Evolutionary conservation across 1,140 invertebrate species (phyloP).

Genomic region (Neodiprion lecontei): DNA sequence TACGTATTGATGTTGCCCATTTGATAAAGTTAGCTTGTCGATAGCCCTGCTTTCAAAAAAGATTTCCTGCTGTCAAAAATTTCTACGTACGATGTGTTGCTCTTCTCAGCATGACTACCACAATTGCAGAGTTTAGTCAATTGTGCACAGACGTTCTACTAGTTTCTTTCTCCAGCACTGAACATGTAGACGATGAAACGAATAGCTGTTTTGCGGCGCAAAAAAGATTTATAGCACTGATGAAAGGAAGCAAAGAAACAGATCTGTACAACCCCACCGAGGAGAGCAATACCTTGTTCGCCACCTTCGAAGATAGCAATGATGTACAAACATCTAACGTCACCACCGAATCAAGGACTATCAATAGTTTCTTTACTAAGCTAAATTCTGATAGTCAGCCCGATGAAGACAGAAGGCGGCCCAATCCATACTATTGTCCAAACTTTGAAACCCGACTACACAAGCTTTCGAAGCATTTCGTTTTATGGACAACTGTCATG

Average conservation of each 20-base stretch:
- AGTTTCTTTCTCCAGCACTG: slow-evolving; percentile 6
- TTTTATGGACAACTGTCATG: slow-evolving; percentile 20
- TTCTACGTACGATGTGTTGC: slow-evolving; percentile 17
- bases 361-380: not conserved
- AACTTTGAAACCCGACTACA: slow-evolving; percentile 9
- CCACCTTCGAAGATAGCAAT: not conserved
- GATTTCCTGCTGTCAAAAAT: not conserved
- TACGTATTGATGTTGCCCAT: slow-evolving; percentile 20
- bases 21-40: slow-evolving; percentile 13
- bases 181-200: not conserved
- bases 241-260: slow-evolving; percentile 7
- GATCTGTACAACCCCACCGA: not conserved
- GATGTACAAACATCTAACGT: not conserved
- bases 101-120: slow-evolving; percentile 8
- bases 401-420: not conserved
- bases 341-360: not conserved
- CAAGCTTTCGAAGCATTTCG: slow-evolving; percentile 21
- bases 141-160: slow-evolving; percentile 9
- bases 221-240: slow-evolving; percentile 9
- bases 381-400: not conserved
- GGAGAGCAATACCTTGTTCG: not conserved
- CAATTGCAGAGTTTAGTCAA: slow-evolving; percentile 8
- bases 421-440: slow-evolving; percentile 23
- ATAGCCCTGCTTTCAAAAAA: slow-evolving; percentile 13
- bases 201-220: slow-evolving; percentile 15